Percentiles rank a stretch among this genome's conserved stretches.
phyloP scores from a whole-genome alignment of 2,888 invertebrate genomes.

The Hypsopygia costalis region DNA sequence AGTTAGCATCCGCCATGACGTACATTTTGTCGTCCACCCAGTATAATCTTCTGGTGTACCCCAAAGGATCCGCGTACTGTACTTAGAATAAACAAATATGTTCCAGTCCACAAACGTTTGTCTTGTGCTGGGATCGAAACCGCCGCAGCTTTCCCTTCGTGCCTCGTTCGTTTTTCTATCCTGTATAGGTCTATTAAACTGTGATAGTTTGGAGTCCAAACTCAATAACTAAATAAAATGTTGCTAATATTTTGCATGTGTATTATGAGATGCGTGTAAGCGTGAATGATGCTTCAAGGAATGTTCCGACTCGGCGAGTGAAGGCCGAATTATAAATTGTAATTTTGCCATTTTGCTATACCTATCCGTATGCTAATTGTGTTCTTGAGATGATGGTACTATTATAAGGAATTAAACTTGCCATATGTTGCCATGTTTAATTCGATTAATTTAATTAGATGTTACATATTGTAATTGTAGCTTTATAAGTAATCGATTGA shows the following conservation, averaged over 20 bases:
- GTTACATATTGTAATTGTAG: background rate
- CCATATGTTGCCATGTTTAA: conserved; percentile 74
- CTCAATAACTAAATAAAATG: background rate
- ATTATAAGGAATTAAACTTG: conserved; percentile 65
- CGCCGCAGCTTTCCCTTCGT: too few relatives aligned
- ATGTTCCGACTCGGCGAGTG: conserved; percentile 14
- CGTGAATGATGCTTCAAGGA: conserved; percentile 18
- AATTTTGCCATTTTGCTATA: conserved; percentile 33
- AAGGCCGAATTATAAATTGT: conserved; percentile 23
- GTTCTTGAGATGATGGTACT: conserved; percentile 13
- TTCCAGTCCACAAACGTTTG: too few relatives aligned
- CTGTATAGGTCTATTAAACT: conserved; percentile 29
- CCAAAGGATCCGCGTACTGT: too few relatives aligned
- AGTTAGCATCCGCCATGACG: too few relatives aligned
- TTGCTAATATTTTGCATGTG: conserved; percentile 13
- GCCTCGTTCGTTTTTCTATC: too few relatives aligned
- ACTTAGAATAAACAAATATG: too few relatives aligned
- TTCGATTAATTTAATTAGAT: conserved; percentile 33
- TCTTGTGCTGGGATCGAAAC: too few relatives aligned
- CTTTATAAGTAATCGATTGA: background rate
- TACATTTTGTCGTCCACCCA: too few relatives aligned
- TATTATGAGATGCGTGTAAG: conserved; percentile 14
- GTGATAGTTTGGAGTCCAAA: conserved; percentile 46
- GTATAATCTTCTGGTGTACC: too few relatives aligned
- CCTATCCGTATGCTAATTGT: conserved; percentile 12